Evolutionary conservation across 2,888 invertebrate genomes (phyloP), one percentile per base, ranked within the genome.

Genomic region (Drosophila mimica): DNA sequence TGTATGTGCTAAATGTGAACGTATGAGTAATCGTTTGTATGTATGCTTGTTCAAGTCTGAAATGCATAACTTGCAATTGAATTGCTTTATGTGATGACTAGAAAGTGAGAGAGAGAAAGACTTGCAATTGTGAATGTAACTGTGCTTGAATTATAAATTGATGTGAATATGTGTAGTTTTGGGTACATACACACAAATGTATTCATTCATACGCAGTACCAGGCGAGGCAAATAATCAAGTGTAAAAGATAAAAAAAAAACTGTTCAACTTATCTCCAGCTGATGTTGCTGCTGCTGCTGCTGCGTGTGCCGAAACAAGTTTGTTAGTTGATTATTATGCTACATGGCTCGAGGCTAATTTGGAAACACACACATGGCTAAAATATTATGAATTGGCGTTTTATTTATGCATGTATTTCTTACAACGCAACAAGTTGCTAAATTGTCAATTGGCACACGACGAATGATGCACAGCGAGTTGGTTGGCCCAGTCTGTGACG

Each of bases 291-390:
- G 53, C 51, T n/a, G 52, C 15, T 49, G 49, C 52, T 53, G 53
- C 51, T n/a, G n/a, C 34, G 66, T 62, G 34, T 38, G 43, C 48
- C 38, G 43, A 81, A 81, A 81, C 81, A 70, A 81, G 78, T 81
- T 81, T 70, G 49, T 49, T 48, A 13, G 62, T 59, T 72, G 63
- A 63, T 71, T 75, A 79, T 79, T 71, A 79, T 75, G 76, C 58
- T 75, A 56, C 25, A 59, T 57, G 52, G 51, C 79, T 67, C 43
- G 73, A 73, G 65, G 81, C 73, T 73, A 76, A 78, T 81, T 79
- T 77, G 81, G 67, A 81, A 81, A 79, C 74, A 80, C 60, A 40
- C 33, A 17, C 48, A 33, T 60, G 34, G 25, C n/a, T 38, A 38
- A 38, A 69, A 74, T 64, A 67, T 68, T 63, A 68, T 70, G 65